Base-by-base conservation (phyloP, 1,140 invertebrate species). In the Acromyrmex echinatior region DNA sequence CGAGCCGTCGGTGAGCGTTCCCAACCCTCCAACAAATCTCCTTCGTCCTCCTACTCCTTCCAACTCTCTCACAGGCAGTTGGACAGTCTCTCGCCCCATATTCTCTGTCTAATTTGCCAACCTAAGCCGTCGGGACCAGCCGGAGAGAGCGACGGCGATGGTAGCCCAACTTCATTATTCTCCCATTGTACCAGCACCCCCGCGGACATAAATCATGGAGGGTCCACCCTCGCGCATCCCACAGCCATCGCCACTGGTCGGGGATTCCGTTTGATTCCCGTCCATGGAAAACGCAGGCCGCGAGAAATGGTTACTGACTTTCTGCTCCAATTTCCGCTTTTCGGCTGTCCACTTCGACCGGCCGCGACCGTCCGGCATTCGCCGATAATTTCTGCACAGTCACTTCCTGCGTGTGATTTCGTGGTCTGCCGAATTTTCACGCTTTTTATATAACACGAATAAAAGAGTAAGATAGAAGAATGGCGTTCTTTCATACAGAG, bases 171-270 rank as follows among this genome's bases (percentile, higher is more conserved):
- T 92, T 93, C 92, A 92, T 93, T 93, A 93, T 93, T 92, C 91
- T 92, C 76, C 92, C 91, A 93, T 93, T 93, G 91, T 92, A 90
- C 91, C 89, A 91, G 91, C 90, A 89, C 92, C 91, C 91, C 91
- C 79, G 87, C 87, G 88, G 88, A 93, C 88, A 93, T 93, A 93
- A 93, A 93, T 93, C 92, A 93, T 92, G 90, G 76, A 88, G 90
- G 84, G 86, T 91, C 78, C 79, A 81, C 45, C 68, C 77, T 84
- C 74, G 71, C 70, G 82, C 85, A 81, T 88, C 71, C 73, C 81
- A 53, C 87, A 81, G 63, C 71, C 71, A 18, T 56, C 60, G 28
- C 68, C 31, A 65, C 66, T 39, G 28, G 77, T 28, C 74, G 66
- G 86, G 86, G 70, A 88, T 91, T 90, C 88, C 76, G 88, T 88